Base-by-base conservation (phyloP, 2,888 invertebrate genomes). In the Napeogenes inachia region DNA sequence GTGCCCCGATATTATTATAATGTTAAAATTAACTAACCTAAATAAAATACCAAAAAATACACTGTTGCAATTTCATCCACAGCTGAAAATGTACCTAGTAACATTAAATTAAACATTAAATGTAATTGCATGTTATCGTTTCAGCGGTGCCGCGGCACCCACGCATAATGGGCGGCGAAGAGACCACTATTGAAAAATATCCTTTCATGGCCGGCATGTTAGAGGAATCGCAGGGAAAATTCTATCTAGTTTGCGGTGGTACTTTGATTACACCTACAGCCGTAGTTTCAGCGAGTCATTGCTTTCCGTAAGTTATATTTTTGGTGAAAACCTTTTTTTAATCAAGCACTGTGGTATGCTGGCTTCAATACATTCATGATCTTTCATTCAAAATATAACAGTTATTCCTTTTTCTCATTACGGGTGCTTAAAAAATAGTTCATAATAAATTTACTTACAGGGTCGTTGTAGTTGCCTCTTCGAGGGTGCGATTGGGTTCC, bases 171-270 rank as follows among this genome's bases (percentile, higher is more conserved):
- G 84, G 85, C 5, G 85, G 85, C 2, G 42, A 63, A 1, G 56
- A 68, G 2, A 80, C 82, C 10, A 72, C 71, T 0, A 64, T 87
- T 2, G 70, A 80, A 0, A 13, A 64, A 1, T 83, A 82, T 68
- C 84, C 84, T 0, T 85, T 73, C 72, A 84, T 84, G 80, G 67
- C 78, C 63, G 81, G 78, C 70, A 78, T 85, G 80, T 76, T 80
- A 65, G 78, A 68, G 2, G 61, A 65, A 21, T 74, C 60, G 59
- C 0, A 38, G 21, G 45, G 47, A 12, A 3, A 12, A 10, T 57
- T n/a, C 30, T 10, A 13, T 8, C 59, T 54, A 13, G 21, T 13
- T 13, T 67, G 67, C 42, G 67, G 67, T 8, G 67, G 64, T n/a
- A 54, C 64, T 21, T 60, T 65, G 12, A 54, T 87, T 56, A 83